Percentiles rank a stretch among this genome's conserved stretches.
phyloP scores from a whole-genome alignment of 2,797 vertebrate species.

The Enteromius trimaculatus region DNA sequence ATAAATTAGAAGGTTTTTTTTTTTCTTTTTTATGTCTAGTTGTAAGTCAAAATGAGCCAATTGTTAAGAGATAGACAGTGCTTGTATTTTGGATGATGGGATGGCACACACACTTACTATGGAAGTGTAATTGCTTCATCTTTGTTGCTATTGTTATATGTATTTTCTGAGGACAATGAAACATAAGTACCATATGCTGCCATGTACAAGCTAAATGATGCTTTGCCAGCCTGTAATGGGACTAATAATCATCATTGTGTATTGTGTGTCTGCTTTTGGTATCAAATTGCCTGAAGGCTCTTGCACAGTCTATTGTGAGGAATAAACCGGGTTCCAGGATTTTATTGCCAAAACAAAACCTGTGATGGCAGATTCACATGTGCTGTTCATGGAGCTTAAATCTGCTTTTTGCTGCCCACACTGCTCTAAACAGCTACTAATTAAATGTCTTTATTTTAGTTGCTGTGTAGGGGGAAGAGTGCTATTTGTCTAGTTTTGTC shows the following conservation, averaged over 20 bases:
- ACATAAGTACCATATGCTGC: not conserved
- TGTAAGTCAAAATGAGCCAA: not conserved
- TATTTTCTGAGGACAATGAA: conserved; percentile 1
- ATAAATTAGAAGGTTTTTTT: too few relatives aligned
- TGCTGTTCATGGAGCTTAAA: conserved; percentile 20
- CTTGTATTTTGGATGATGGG: not conserved
- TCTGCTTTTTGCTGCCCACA: conserved; percentile 1
- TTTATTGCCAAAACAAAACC: conserved; percentile 25
- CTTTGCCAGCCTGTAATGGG: conserved; percentile 4
- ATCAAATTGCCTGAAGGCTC: not conserved
- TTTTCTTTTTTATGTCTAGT: not conserved
- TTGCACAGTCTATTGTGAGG: not conserved
- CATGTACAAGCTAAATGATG: conserved; percentile 9
- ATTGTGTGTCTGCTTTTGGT: not conserved
- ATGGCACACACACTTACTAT: not conserved
- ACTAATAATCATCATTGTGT: conserved; percentile 3
- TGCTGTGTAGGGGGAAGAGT: not conserved
- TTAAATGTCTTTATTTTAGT: conserved; percentile 31
- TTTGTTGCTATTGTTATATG: conserved; percentile 21
- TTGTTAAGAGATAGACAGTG: not conserved
- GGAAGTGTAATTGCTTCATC: not conserved
- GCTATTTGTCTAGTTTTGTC: not conserved
- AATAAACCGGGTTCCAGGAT: conserved; percentile 14
- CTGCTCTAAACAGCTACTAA: not conserved
- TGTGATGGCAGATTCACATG: conserved; percentile 5